These are phyloP conservation scores for Pygocentrus nattereri DNA, from an alignment of 2,797 vertebrate species.

Conservation along the genomic window DNA sequence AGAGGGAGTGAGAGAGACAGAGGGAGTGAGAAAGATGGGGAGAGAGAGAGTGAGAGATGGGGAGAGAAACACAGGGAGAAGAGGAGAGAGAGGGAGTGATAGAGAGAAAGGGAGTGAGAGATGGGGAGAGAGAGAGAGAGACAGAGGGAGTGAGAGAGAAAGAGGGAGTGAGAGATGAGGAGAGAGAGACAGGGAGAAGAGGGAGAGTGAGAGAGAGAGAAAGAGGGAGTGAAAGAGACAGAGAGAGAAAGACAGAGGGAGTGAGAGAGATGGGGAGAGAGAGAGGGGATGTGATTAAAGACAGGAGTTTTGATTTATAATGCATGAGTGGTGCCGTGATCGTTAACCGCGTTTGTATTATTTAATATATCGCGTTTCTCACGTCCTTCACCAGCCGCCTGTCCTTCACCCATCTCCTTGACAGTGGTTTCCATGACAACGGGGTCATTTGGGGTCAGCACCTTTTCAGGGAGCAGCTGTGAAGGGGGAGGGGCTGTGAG, in stretches of 20 bases:
- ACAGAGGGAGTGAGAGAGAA: no score
- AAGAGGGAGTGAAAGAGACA: no score
- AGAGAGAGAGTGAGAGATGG: no score
- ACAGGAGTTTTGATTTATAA: conserved; percentile 52
- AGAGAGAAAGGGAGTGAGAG: no score
- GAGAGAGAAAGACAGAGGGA: no score
- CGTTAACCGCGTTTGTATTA: conserved; percentile 49
- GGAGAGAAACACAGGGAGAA: no score
- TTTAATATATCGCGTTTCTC: conserved; percentile 47
- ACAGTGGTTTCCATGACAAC: conserved; percentile 62
- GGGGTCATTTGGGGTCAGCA: conserved; percentile 60
- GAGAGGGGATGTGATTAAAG: conserved; percentile 44
- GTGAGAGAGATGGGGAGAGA: neutral
- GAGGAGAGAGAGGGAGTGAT: no score
- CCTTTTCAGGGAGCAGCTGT: conserved; percentile 62
- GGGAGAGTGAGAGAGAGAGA: neutral
- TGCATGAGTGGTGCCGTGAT: conserved; percentile 41
- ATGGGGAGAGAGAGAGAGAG: no score
- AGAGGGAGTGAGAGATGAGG: neutral
- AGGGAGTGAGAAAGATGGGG: neutral
- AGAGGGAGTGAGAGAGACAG: neutral
- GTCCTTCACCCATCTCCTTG: conserved; percentile 41
- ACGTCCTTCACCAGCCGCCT: conserved; percentile 33
- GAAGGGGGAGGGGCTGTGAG: conserved; percentile 37
- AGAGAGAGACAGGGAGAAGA: neutral